phyloP scores from a whole-genome alignment of 2,113 vertebrate genomes.

The Rhynchopsitta pachyrhyncha region DNA sequence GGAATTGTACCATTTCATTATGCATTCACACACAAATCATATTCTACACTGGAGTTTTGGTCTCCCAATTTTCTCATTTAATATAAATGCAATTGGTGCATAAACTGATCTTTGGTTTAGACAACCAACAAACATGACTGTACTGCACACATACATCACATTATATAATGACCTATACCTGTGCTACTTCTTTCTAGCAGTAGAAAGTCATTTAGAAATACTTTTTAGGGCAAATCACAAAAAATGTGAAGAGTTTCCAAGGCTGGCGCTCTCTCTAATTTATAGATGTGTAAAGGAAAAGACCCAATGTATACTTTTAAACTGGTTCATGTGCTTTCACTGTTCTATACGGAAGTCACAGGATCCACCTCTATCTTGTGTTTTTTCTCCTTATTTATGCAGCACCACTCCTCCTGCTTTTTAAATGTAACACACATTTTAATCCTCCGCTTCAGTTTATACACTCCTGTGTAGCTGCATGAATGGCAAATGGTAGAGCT shows the following conservation, averaged over 20 bases:
- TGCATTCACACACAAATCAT: neutral
- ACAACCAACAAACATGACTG: neutral
- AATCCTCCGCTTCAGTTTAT: neutral
- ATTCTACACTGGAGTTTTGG: neutral
- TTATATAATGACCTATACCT: neutral
- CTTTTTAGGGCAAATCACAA: neutral
- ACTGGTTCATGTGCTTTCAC: neutral
- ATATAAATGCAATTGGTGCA: neutral
- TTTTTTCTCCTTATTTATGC: neutral
- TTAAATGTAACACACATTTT: neutral
- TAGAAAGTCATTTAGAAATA: neutral
- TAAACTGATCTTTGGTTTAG: neutral
- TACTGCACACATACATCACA: neutral
- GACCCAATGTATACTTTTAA: neutral
- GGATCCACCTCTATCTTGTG: neutral
- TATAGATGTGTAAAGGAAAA: neutral
- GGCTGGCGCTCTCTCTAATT: neutral
- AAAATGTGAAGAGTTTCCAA: neutral
- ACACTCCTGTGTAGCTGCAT: neutral
- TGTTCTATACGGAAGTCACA: neutral
- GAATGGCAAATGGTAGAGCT: neutral
- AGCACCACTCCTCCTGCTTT: neutral
- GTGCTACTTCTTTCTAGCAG: neutral
- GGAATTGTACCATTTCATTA: neutral
- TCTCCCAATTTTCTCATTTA: neutral